These are phyloP conservation scores for Notechis scutatus DNA, from an alignment of 2,113 vertebrate species.

Conservation along the genomic window DNA sequence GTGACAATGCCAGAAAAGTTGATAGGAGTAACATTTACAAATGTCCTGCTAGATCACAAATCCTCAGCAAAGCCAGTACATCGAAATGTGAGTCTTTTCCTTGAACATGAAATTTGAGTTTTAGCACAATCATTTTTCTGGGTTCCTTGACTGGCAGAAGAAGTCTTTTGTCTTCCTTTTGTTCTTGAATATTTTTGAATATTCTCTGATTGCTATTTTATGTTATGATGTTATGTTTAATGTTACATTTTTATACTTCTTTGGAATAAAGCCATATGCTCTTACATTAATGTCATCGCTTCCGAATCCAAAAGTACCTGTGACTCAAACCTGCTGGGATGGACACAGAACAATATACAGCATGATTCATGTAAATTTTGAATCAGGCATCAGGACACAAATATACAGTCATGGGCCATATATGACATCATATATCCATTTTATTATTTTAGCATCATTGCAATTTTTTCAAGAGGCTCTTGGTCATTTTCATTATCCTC, in stretches of 20 bases:
- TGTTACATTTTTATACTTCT: neutral
- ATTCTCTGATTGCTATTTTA: neutral
- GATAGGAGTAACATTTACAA: neutral
- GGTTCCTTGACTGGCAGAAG: neutral
- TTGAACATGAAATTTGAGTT: neutral
- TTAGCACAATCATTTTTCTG: neutral
- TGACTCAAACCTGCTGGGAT: neutral
- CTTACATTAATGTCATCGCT: neutral
- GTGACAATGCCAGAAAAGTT: neutral
- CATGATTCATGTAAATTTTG: neutral
- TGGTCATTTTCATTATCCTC: neutral
- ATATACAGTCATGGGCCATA: neutral
- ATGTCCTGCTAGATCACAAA: neutral
- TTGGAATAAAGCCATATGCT: neutral
- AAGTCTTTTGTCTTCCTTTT: neutral
- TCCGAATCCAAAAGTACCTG: neutral
- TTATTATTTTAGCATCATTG: neutral
- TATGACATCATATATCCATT: neutral
- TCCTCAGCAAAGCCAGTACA: neutral
- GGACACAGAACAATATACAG: neutral
- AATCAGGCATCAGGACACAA: neutral
- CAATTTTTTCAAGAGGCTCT: neutral
- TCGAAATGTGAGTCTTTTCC: neutral
- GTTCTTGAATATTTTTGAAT: neutral
- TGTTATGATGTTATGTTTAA: neutral